Evolutionary conservation across 1,140 invertebrate species (phyloP).

Genomic region (Lepeophtheirus salmonis): DNA sequence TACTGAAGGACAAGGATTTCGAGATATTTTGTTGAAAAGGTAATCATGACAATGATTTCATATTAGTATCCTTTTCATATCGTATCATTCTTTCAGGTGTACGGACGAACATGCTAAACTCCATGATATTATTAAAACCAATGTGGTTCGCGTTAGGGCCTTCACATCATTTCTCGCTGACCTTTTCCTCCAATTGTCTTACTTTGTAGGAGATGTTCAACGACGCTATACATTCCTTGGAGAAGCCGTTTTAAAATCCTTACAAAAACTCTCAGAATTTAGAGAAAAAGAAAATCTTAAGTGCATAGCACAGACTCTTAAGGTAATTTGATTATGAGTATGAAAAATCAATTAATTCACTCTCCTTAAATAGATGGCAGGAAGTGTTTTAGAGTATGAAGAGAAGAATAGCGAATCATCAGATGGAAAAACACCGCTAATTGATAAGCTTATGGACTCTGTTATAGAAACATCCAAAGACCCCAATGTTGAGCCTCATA

Average conservation of each 20-base stretch:
- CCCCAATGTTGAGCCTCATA: not conserved
- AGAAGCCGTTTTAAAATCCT: not conserved
- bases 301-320: conserved; percentile 9
- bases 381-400: not conserved
- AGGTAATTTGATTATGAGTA: not conserved
- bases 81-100: not conserved
- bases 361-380: not conserved
- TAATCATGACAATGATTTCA: not conserved
- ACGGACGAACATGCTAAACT: not conserved
- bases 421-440: not conserved
- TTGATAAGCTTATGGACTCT: not conserved
- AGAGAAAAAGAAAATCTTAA: conserved; percentile 10
- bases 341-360: not conserved
- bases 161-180: conserved; percentile 1
- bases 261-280: not conserved
- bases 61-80: not conserved
- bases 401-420: not conserved
- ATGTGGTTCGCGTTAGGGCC: not conserved
- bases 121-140: not conserved
- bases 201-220: not conserved
- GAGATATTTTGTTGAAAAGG: not conserved
- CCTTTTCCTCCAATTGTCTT: not conserved
- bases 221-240: not conserved
- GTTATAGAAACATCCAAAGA: not conserved
- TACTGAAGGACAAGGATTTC: not conserved